Evolutionary conservation across 2,113 vertebrate species (phyloP), one percentile per base, ranked within the genome.

Genomic region (Ophthalmolycus amberensis): DNA sequence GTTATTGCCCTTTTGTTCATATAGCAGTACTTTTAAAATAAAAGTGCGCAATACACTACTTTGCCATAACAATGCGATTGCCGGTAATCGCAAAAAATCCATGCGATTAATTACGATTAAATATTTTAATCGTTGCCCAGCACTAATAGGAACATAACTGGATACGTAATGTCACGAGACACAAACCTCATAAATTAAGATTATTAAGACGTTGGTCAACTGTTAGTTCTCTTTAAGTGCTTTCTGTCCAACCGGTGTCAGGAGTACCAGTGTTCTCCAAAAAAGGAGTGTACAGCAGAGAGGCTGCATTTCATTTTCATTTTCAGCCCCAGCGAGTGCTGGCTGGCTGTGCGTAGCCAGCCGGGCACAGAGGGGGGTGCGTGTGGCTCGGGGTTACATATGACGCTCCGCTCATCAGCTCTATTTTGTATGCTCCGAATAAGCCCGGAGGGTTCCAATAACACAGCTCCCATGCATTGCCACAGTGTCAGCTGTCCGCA

Each of bases 361-460:
- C 77, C 71, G 75, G 85, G 75, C 58, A 71, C 70, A 75, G 78
- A 86, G 77, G 89, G 87, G 87, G 60, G 85, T 83, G 78, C 42
- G 66, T 29, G 64, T 77, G 73, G 83, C 77, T 75, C 48, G 77
- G 85, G 87, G 66, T 75, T 91, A 90, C 88, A 89, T 91, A 86
- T 68, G 90, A 85, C 75, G 84, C 84, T 89, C 92, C 65, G 87
- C 91, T 91, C 85, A 88, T 91, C 91, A 77, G 75, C 87, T 92
- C 87, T 91, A 78, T 90, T 89, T 70, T 77, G 83, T 91, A 88
- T 94, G 91, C 91, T 94, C 92, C 89, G 94, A 95, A 95, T 95
- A 95, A 93, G 93, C 93, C 72, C 42, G 56, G 77, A 58, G 84
- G 88, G 83, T 85, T 95, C 94, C 72, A 91, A 92, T 96, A 95